These are phyloP conservation scores for Dendroctonus valens DNA, from an alignment of 1,140 invertebrate genomes.

Conservation along the genomic window DNA sequence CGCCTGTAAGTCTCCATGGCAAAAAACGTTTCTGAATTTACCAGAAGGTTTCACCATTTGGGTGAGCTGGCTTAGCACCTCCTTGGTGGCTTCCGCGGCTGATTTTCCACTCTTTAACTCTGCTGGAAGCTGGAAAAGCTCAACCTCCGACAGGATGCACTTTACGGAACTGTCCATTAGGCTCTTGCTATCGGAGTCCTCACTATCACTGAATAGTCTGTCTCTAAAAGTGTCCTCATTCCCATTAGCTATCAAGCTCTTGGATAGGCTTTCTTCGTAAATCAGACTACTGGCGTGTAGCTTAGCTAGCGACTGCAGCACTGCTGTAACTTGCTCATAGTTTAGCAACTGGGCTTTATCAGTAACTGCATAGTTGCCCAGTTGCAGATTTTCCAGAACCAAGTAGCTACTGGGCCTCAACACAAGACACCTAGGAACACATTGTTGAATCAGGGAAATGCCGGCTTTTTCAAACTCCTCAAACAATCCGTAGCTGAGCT, in stretches of 20 bases:
- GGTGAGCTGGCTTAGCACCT: neutral
- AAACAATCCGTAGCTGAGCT: conserved; percentile 34
- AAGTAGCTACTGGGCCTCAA: conserved; percentile 35
- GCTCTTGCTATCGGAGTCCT: too few relatives aligned
- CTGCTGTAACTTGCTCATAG: conserved; percentile 38
- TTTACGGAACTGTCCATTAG: conserved; percentile 32
- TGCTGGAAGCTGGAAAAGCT: conserved; percentile 28
- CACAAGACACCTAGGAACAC: conserved; percentile 31
- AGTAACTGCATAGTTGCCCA: conserved; percentile 35
- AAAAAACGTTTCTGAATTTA: conserved; percentile 46
- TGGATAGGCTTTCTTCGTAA: conserved; percentile 41
- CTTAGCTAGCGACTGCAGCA: conserved; percentile 43
- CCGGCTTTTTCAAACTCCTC: conserved; percentile 21
- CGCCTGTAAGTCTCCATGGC: conserved; percentile 51
- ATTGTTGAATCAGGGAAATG: conserved; percentile 39
- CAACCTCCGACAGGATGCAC: conserved; percentile 27
- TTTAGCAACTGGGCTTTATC: conserved; percentile 40
- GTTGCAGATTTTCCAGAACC: conserved; percentile 39
- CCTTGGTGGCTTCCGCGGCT: neutral
- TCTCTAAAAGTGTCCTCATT: conserved; percentile 18
- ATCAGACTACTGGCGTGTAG: conserved; percentile 48
- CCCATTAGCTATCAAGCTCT: too few relatives aligned
- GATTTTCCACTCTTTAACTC: conserved; percentile 8
- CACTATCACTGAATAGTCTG: conserved; percentile 35
- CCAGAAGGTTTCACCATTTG: conserved; percentile 35